Base-by-base conservation (phyloP, 2,888 invertebrate genomes). In the Trisateles emortualis region DNA sequence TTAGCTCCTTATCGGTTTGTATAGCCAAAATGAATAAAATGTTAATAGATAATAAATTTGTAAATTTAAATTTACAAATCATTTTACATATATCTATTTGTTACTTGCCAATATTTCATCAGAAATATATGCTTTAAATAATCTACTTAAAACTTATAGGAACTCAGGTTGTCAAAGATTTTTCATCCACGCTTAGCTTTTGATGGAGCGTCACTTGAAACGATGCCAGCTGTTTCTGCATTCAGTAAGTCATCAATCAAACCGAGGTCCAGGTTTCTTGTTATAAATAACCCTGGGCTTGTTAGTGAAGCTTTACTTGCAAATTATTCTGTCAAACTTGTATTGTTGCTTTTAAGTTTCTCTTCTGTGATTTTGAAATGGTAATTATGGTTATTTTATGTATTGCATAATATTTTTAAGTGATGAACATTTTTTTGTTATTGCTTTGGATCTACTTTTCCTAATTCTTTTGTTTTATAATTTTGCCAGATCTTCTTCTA, bases 211-310 rank as follows among this genome's bases (percentile, higher is more conserved):
- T 42, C 44, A 46, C 43, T 71, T 54, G 64, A 62, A 38, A 32
- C 52, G 16, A 44, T 52, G 64, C 72, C 68, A 64, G 64, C 64
- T 62, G 68, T 52, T 68, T 56, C 36, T 58, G 53, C 47, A 65
- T 68, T 69, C 63, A 59, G 41, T 59, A 53, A 67, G 46, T 72
- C 69, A 69, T 69, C 69, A 68, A 65, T 69, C 68, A 64, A 45
- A 50, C 36, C 11, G 35, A 52, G 51, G 45, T 55, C 44, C 72
- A 59, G 36, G 47, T 55, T 61, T 57, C 63, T 65, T 56, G 51
- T 57, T 68, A 68, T 72, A 65, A 69, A 68, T 72, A 69, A 56
- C 57, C 50, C 40, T 14, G 10, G 26, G 52, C 65, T 65, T 72
- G 68, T 65, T 72, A 68, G 65, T 59, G 44, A 53, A 43, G 46